Base-by-base conservation (phyloP, 2,888 invertebrate genomes). In the Ceramica pisi region DNA sequence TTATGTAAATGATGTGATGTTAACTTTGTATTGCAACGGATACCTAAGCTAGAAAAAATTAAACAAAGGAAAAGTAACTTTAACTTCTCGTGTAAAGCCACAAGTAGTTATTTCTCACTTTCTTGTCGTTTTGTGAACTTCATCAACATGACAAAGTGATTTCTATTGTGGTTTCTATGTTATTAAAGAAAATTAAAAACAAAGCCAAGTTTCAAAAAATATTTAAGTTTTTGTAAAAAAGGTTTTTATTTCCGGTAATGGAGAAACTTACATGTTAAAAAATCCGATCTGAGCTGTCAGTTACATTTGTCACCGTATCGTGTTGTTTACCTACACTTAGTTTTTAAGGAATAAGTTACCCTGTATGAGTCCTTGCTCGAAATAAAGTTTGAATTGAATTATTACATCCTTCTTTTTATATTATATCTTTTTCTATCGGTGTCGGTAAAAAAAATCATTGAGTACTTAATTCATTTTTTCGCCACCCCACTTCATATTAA, bases 401-500 rank as follows among this genome's bases (percentile, higher is more conserved):
- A n/a, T n/a, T 12, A 56, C 35, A 10, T n/a, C n/a, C 55, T 55
- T 19, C n/a, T 10, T 31, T n/a, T 51, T n/a, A n/a, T n/a, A n/a
- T n/a, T n/a, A n/a, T n/a, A n/a, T n/a, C n/a, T n/a, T n/a, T n/a
- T 31, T n/a, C 10, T 6, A 41, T 56, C 16, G 16, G 26, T 26
- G n/a, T n/a, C n/a, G n/a, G n/a, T 9, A 26, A n/a, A 55, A 23
- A 10, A 31, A 19, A 31, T 5, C 1, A 19, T 19, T 35, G 35
- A 21, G 12, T 21, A 35, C 12, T 51, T 26, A 64, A 51, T 21
- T 57, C 56, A 21, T n/a, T n/a, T n/a, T n/a, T 48, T 56, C 64
- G 44, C 65, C 57, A 74, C 44, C 59, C 63, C 14, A 61, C 51
- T 64, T 60, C 44, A 56, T 60, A 60, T 61, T 65, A n/a, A n/a